A percentile compares a stretch with the other conserved stretches of the same genome.
Conservation (phyloP, 2,888 invertebrate species). For the Epirrhoe tristata region DNA sequence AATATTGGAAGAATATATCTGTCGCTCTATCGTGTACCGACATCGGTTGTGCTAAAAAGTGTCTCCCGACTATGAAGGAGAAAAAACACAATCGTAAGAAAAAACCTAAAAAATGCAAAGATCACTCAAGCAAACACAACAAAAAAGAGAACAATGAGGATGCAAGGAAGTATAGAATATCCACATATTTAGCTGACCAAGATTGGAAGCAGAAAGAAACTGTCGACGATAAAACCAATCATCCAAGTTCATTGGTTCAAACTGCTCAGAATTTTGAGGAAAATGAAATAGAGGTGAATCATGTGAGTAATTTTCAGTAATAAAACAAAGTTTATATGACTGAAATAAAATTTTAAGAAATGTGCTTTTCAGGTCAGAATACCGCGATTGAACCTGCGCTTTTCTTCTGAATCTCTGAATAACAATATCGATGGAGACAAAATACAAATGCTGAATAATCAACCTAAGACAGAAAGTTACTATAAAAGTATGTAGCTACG, state of each 20-base stretch:
- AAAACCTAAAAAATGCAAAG: slow-evolving; percentile 28
- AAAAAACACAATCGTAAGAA: slow-evolving; percentile 57
- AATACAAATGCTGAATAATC: neutral
- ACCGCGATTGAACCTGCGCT: slow-evolving; percentile 34
- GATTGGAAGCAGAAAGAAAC: slow-evolving; percentile 41
- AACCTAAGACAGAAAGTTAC: slow-evolving; percentile 1
- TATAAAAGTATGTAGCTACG: slow-evolving; percentile 11
- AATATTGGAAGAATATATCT: slow-evolving; percentile 49
- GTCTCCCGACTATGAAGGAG: slow-evolving; percentile 34
- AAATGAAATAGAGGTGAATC: slow-evolving; percentile 28
- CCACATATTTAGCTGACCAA: slow-evolving; percentile 36
- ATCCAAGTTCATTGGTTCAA: slow-evolving; percentile 6
- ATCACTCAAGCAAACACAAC: neutral
- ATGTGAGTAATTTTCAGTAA: slow-evolving; percentile 22
- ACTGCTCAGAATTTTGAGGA: slow-evolving; percentile 2
- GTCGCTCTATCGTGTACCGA: slow-evolving; percentile 38
- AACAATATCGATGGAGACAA: slow-evolving; percentile 5
- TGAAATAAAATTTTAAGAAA: neutral
- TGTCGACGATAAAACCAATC: neutral
- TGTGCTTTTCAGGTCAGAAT: slow-evolving; percentile 36
- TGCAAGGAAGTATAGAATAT: slow-evolving; percentile 25
- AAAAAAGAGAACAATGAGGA: slow-evolving; percentile 16
- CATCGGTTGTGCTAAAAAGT: slow-evolving; percentile 28
- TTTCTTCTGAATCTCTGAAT: slow-evolving; percentile 24
- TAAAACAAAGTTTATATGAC: neutral